These are phyloP conservation scores for Zelleria hepariella DNA, from an alignment of 2,888 invertebrate genomes.

Conservation along the genomic window DNA sequence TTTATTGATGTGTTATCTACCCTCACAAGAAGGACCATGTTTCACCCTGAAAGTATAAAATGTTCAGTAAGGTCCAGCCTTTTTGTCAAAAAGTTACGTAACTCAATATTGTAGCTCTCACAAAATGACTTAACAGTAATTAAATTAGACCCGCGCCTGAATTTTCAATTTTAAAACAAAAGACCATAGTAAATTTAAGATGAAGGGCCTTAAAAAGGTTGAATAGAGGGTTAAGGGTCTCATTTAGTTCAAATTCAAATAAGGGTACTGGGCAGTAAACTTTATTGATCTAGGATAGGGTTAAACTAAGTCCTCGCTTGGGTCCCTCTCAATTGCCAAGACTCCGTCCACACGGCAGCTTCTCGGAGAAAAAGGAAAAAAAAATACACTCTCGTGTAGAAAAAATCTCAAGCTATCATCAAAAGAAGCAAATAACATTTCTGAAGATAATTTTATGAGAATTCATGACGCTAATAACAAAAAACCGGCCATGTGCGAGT, in stretches of 20 bases:
- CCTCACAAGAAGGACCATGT: no score
- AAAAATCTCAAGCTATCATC: no score
- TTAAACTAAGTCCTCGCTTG: background rate
- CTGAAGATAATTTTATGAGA: no score
- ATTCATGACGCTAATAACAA: no score
- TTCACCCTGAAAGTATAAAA: no score
- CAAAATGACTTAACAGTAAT: background rate
- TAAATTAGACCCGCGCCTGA: background rate
- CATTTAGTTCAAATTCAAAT: slow-evolving; percentile 6
- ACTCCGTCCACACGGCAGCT: background rate
- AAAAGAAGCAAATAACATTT: no score
- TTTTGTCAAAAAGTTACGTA: background rate
- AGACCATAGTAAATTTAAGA: slow-evolving; percentile 4
- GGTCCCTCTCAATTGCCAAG: background rate
- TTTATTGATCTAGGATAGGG: slow-evolving; percentile 5
- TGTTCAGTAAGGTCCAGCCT: no score
- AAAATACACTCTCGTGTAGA: background rate
- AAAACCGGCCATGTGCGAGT: no score
- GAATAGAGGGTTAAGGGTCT: background rate
- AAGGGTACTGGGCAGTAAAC: slow-evolving; percentile 1
- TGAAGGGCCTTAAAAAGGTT: slow-evolving; percentile 1
- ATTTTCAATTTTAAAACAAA: background rate
- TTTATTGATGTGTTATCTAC: no score
- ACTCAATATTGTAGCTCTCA: background rate
- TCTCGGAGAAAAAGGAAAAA: background rate